These are phyloP conservation scores for Pangasius djambal DNA, from an alignment of 2,797 vertebrate species.

Conservation along the genomic window DNA sequence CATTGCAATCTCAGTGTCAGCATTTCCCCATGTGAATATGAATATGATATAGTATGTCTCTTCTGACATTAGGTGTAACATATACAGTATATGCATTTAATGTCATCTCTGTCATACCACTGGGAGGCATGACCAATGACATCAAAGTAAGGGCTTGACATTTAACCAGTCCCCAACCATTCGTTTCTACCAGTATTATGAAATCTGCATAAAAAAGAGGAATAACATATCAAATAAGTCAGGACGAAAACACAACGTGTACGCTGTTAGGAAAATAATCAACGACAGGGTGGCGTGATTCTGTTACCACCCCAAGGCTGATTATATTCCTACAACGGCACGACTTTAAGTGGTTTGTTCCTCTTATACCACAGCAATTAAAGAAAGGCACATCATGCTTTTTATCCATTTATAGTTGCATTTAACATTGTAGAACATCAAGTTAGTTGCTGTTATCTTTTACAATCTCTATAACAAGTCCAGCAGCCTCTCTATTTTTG, in stretches of 20 bases:
- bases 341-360: not conserved
- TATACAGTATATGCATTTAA: conserved; percentile 27
- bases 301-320: not conserved
- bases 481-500: not conserved
- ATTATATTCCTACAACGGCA: not conserved
- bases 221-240: not conserved
- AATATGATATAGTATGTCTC: conserved; percentile 32
- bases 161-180: not conserved
- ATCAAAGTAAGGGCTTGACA: conserved; percentile 26
- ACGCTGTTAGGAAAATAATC: not conserved
- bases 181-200: not conserved
- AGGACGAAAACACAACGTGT: not conserved
- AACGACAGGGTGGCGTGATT: not conserved
- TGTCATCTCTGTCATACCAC: conserved; percentile 15
- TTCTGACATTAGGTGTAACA: not conserved
- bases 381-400: not conserved
- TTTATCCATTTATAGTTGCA: not conserved
- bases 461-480: not conserved
- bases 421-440: not conserved
- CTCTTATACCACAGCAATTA: not conserved
- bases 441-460: not conserved
- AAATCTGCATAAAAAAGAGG: not conserved
- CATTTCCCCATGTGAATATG: conserved; percentile 40
- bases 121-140: conserved; percentile 13
- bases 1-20: conserved; percentile 40